Evolutionary conservation across 2,113 vertebrate genomes (phyloP).

Genomic region (Larimichthys crocea): DNA sequence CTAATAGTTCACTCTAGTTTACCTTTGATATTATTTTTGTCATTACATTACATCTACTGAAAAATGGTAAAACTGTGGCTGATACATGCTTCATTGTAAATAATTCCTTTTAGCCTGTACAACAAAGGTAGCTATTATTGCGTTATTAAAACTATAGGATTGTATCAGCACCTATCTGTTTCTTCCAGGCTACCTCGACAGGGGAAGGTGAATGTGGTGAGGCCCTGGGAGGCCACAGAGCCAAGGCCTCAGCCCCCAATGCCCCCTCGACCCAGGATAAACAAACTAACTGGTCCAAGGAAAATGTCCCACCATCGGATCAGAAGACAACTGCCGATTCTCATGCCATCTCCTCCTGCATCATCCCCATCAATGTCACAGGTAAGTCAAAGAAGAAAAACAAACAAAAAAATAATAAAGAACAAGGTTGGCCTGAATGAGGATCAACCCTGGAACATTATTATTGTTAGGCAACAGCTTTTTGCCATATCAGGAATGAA

Average conservation of each 20-base stretch:
- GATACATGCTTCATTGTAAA: not conserved
- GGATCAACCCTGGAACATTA: not conserved
- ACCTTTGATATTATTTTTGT: not conserved
- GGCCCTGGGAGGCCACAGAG: constrained; percentile 88
- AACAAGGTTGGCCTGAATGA: not conserved
- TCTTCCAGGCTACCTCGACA: constrained; percentile 89
- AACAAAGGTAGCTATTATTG: not conserved
- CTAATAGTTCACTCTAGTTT: not conserved
- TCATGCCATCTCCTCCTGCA: constrained; percentile 95
- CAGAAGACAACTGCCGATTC: constrained; percentile 93
- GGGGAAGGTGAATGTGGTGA: constrained; percentile 89
- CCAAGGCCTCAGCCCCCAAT: constrained; percentile 91
- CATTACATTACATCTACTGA: not conserved
- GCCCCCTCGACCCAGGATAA: constrained; percentile 93
- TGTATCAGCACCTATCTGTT: not conserved
- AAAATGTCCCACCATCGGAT: constrained; percentile 92
- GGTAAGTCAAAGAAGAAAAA: constrained; percentile 81
- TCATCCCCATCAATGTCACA: constrained; percentile 99
- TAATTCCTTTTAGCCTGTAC: not conserved
- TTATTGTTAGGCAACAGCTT: not conserved
- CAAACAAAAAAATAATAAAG: not conserved
- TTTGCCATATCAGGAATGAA: constrained; percentile 20
- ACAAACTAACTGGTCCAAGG: constrained; percentile 97
- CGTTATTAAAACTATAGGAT: not conserved
- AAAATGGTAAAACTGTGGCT: not conserved